Conservation (phyloP, 2,888 invertebrate species). For the Auanema sp. region DNA sequence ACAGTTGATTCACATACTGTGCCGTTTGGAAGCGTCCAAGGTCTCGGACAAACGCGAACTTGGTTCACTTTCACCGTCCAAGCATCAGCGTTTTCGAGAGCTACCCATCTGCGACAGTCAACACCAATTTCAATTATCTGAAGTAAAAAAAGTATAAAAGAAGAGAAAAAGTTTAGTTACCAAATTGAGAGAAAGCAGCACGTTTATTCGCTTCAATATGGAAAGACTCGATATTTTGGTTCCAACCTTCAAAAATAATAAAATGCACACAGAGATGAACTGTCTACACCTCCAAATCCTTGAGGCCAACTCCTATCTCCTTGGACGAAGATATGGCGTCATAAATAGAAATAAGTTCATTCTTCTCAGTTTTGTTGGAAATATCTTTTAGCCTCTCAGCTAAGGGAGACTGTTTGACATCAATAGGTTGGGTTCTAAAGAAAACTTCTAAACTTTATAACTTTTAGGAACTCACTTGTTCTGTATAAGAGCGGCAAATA, state of each 20-base stretch:
- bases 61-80: slow-evolving; percentile 47
- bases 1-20: slow-evolving; percentile 33
- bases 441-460: too few species aligned
- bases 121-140: slow-evolving; percentile 48
- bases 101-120: slow-evolving; percentile 48
- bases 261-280: too few species aligned
- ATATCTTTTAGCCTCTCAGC: not conserved
- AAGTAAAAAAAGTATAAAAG: too few species aligned
- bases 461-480: slow-evolving; percentile 20
- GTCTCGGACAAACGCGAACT: slow-evolving; percentile 36
- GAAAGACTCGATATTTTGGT: not conserved
- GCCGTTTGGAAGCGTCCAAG: slow-evolving; percentile 55
- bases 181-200: slow-evolving; percentile 4
- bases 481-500: not conserved
- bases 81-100: slow-evolving; percentile 25
- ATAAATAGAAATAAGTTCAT: not conserved
- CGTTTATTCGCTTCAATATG: not conserved
- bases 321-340: not conserved
- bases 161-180: not conserved
- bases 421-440: too few species aligned
- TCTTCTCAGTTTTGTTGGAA: not conserved
- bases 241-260: too few species aligned
- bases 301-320: not conserved
- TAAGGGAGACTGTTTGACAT: too few species aligned
- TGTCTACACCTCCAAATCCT: not conserved